Conservation (phyloP, 2,113 vertebrate genomes). For the Oenanthe melanoleuca region DNA sequence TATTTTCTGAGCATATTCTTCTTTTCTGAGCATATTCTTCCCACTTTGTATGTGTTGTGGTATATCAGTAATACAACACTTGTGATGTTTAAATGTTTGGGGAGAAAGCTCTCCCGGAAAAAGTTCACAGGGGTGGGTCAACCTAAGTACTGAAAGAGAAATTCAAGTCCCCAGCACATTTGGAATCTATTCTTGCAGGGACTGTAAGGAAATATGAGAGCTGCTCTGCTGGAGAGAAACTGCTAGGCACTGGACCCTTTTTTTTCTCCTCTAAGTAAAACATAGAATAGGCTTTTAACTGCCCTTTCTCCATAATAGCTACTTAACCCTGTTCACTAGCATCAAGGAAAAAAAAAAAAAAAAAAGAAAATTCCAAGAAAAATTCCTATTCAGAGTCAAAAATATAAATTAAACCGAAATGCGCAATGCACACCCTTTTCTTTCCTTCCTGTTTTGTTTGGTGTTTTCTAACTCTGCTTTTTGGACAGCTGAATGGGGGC, state of each 20-base stretch:
- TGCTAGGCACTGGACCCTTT: background rate
- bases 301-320: background rate
- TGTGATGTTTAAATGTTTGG: background rate
- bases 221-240: background rate
- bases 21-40: background rate
- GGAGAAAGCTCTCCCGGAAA: background rate
- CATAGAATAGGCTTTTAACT: conserved; percentile 12
- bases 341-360: background rate
- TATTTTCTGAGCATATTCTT: background rate
- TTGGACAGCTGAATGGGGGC: conserved; percentile 71
- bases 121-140: background rate
- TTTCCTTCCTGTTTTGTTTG: conserved; percentile 57
- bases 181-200: background rate
- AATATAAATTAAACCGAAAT: conserved; percentile 29
- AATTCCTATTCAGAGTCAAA: conserved; percentile 27
- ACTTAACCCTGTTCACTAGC: background rate
- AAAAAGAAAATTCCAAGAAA: background rate
- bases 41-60: background rate
- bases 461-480: conserved; percentile 66
- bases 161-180: background rate
- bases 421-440: background rate
- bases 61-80: background rate
- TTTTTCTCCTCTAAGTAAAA: background rate
- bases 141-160: background rate
- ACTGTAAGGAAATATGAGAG: conserved; percentile 30